Percentiles rank a stretch among this genome's conserved stretches.
Conservation (phyloP, 2,113 vertebrate species). For the Clinocottus analis region DNA sequence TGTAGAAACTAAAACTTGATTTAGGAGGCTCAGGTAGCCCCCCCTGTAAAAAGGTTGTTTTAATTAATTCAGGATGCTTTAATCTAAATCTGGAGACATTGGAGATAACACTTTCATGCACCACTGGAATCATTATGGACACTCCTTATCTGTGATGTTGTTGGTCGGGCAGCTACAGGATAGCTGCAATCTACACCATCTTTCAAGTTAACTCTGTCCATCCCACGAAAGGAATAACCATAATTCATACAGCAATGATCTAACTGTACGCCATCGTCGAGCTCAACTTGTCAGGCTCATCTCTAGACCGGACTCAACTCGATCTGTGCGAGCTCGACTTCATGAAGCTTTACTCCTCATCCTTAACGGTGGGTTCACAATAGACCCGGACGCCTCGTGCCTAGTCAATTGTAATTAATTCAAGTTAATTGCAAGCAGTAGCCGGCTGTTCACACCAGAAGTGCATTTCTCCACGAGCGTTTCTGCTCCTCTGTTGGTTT, state of each 20-base stretch:
- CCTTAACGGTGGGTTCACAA: background rate
- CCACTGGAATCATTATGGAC: conserved; percentile 10
- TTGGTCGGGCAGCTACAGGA: conserved; percentile 8
- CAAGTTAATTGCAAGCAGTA: background rate
- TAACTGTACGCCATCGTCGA: background rate
- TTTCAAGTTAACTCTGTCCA: background rate
- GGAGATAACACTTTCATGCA: conserved; percentile 12
- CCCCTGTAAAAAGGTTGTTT: conserved; percentile 12
- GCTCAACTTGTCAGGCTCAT: background rate
- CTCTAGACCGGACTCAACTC: background rate
- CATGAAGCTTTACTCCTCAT: background rate
- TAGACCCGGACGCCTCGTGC: background rate
- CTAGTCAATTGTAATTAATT: background rate
- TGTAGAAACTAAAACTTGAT: conserved; percentile 46
- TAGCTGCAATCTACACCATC: conserved; percentile 6
- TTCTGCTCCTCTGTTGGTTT: background rate
- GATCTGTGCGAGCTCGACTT: background rate
- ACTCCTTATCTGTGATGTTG: conserved; percentile 14
- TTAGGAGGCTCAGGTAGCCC: conserved; percentile 37
- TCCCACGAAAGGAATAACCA: background rate
- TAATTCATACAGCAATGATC: conserved; percentile 8
- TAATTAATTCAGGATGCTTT: conserved; percentile 45
- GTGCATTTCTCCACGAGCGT: background rate
- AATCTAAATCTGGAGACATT: conserved; percentile 42
- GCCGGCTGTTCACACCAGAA: background rate